Evolutionary conservation across 1,140 invertebrate genomes (phyloP), one percentile per base, ranked within the genome.

Genomic region (Bilobella aurantiaca): DNA sequence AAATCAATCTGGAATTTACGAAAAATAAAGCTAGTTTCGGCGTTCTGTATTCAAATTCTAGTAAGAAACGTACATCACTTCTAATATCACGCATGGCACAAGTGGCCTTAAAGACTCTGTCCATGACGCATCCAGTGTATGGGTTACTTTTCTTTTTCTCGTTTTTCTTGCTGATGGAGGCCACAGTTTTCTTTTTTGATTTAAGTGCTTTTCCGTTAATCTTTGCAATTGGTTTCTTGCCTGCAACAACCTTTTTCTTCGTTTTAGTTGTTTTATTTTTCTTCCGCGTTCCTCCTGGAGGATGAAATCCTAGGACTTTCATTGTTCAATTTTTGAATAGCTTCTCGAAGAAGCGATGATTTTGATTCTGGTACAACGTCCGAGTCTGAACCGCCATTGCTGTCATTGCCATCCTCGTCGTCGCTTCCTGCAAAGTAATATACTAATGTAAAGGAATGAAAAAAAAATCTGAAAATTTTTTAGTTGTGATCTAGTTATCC

Each of bases 1-100:
- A 5, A 67, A 57, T 63, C 47, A 5, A 68, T 57, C 62, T 64
- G 32, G 23, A 65, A 16, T 14, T n/a, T n/a, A n/a, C n/a, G 27
- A 56, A 46, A 61, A 8, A 31, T 21, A 60, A 47, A 5, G 49
- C 2, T 18, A 57, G 25, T 25, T 32, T 18, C 29, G 8, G 42
- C 29, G 21, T 25, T 37, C 29, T 47, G 21, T 25, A 8, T 34
- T 31, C 27, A 3, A 63, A 46, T 67, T 23, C 28, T 1, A 32
- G 28, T 28, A 47, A 14, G 25, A 21, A n/a, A 64, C 53, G 31
- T 29, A 69, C 64, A 25, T 69, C 64, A 46, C 64, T 65, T 25
- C 67, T 42, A 49, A 34, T 59, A 34, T 59, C 58, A 34, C 58
- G 28, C 58, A 62, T 62, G 3, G 23, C 30, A 56, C 5, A 28